Percentiles rank a stretch among this genome's conserved stretches.
Conservation (phyloP, 1,140 invertebrate species). For the Phthorimaea operculella region DNA sequence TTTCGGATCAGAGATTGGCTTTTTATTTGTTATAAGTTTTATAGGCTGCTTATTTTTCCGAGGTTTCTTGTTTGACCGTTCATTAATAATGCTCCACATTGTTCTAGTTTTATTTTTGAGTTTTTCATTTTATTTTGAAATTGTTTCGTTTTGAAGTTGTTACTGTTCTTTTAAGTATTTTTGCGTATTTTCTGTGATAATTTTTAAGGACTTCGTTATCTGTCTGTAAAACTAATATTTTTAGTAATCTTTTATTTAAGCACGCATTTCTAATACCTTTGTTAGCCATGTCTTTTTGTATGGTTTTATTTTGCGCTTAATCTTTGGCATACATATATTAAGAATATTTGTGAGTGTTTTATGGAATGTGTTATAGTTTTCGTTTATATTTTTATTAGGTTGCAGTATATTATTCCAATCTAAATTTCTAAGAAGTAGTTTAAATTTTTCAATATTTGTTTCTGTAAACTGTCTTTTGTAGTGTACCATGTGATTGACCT, state of each 20-base stretch:
- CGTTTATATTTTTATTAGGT: slow-evolving; percentile 7
- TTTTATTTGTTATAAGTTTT: neutral
- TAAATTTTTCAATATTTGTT: slow-evolving; percentile 9
- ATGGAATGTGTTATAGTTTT: slow-evolving; percentile 8
- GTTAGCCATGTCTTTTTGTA: slow-evolving; percentile 16
- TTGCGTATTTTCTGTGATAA: neutral
- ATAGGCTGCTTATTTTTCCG: neutral
- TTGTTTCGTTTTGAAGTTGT: neutral
- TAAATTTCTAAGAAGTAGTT: neutral
- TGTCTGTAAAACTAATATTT: neutral
- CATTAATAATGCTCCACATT: slow-evolving; percentile 3
- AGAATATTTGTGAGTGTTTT: slow-evolving; percentile 8
- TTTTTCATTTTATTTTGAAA: neutral
- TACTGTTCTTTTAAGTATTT: neutral
- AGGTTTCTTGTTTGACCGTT: neutral
- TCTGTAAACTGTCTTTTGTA: neutral
- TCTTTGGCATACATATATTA: slow-evolving; percentile 14
- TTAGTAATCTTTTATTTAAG: slow-evolving; percentile 14
- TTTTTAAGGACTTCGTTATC: neutral
- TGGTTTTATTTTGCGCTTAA: slow-evolving; percentile 10
- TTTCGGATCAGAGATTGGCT: neutral
- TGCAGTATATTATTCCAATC: neutral
- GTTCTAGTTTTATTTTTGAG: slow-evolving; percentile 1
- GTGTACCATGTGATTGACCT: neutral
- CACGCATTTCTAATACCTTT: slow-evolving; percentile 6